Conservation (phyloP, 2,113 vertebrate genomes). For the Nerophis ophidion region DNA sequence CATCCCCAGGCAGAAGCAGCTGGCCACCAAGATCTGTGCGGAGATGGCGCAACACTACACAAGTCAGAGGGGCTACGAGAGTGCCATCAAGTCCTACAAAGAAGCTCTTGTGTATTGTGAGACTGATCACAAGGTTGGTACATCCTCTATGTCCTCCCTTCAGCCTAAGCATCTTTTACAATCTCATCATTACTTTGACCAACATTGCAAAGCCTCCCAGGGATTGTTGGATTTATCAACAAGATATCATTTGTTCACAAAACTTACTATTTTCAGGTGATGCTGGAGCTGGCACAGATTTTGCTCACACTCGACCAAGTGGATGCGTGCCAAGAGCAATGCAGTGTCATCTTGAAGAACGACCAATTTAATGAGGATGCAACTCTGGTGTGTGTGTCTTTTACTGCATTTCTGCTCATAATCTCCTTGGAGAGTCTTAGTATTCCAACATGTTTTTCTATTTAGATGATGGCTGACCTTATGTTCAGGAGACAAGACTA, state of each 20-base stretch:
- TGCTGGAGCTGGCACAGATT: slow-evolving; percentile 87
- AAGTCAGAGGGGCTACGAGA: slow-evolving; percentile 88
- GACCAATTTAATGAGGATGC: slow-evolving; percentile 89
- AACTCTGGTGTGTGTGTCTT: slow-evolving; percentile 74
- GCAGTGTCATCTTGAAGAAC: slow-evolving; percentile 81
- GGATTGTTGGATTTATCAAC: slow-evolving; percentile 1
- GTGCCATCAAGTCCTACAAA: slow-evolving; percentile 97
- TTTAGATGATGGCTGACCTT: slow-evolving; percentile 93
- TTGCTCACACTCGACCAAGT: slow-evolving; percentile 85
- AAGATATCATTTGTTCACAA: slow-evolving; percentile 4
- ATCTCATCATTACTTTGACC: slow-evolving; percentile 23
- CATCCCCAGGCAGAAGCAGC: slow-evolving; percentile 83
- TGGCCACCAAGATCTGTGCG: slow-evolving; percentile 90
- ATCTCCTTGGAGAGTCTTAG: neutral
- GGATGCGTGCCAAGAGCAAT: slow-evolving; percentile 86
- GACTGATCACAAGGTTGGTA: slow-evolving; percentile 90
- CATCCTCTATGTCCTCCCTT: slow-evolving; percentile 57
- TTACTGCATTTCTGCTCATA: neutral
- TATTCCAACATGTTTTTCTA: slow-evolving; percentile 21
- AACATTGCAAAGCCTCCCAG: slow-evolving; percentile 14
- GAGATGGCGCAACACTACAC: slow-evolving; percentile 93
- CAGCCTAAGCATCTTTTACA: slow-evolving; percentile 29
- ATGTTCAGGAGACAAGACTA: slow-evolving; percentile 97
- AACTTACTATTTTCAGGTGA: slow-evolving; percentile 71
- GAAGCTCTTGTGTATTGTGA: slow-evolving; percentile 97